These are phyloP conservation scores for Ctena decussata DNA, from an alignment of 2,888 invertebrate genomes.

Conservation along the genomic window DNA sequence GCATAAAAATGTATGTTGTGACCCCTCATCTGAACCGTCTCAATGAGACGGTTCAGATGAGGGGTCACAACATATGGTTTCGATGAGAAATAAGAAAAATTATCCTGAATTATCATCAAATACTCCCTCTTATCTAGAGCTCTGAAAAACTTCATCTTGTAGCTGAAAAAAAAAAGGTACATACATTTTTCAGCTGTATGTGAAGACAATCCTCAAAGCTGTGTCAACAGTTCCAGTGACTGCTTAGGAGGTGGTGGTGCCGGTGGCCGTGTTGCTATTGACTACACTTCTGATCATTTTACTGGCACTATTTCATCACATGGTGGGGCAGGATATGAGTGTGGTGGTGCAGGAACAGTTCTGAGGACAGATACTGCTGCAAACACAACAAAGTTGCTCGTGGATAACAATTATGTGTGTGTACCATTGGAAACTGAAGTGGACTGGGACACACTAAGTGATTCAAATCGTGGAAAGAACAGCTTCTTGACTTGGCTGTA, in stretches of 20 bases:
- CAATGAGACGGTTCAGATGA: too few relatives aligned
- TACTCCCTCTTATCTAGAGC: too few relatives aligned
- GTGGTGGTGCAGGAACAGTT: conserved; percentile 79
- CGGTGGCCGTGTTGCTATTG: conserved; percentile 76
- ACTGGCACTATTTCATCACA: conserved; percentile 64
- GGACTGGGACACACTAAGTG: conserved; percentile 68
- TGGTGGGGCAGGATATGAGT: conserved; percentile 75
- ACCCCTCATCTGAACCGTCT: too few relatives aligned
- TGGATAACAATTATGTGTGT: conserved; percentile 74
- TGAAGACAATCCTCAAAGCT: too few relatives aligned
- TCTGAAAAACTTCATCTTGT: too few relatives aligned
- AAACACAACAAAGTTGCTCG: conserved; percentile 57
- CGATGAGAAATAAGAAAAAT: too few relatives aligned
- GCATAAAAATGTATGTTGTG: too few relatives aligned
- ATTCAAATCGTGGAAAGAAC: conserved; percentile 69
- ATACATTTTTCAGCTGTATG: too few relatives aligned
- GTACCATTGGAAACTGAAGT: conserved; percentile 61
- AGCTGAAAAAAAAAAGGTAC: too few relatives aligned
- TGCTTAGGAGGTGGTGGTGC: conserved; percentile 76
- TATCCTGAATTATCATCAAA: too few relatives aligned
- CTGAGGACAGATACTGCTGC: conserved; percentile 48
- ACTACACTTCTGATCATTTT: conserved; percentile 64
- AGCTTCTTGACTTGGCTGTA: conserved; percentile 78
- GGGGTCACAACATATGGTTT: too few relatives aligned
- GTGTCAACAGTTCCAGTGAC: too few relatives aligned